Evolutionary conservation across 2,888 invertebrate species (phyloP), one percentile per base, ranked within the genome.

Genomic region (Zygogramma bicolorata): DNA sequence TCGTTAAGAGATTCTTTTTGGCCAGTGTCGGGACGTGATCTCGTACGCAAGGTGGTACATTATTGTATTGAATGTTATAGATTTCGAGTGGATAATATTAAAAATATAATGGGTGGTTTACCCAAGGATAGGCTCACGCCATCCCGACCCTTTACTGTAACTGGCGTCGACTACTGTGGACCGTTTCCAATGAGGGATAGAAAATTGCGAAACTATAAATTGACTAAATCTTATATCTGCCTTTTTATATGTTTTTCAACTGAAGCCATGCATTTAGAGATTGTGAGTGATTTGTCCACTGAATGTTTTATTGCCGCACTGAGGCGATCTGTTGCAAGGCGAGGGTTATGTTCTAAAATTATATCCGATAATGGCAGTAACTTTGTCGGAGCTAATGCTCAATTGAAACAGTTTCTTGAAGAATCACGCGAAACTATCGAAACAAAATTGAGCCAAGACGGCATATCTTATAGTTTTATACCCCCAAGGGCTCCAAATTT

Each of bases 251-350:
- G 72, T 29, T 65, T 65, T 8, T 46, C 65, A 13, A 72, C 60
- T 1, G 65, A 65, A 25, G 65, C 72, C 4, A 62, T 72, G n/a
- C 69, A 72, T 31, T 53, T 69, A 2, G 69, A 72, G 27, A 22
- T 65, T 7, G 68, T 68, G 0, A 34, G 53, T 8, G 60, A 65
- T 18, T 20, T 70, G 29, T 29, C 65, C 6, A 46, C 65, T 7
- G 59, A 70, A 13, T 40, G 31, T 3, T 72, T 72, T 58, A 29
- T 68, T 10, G 65, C 68, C 3, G 68, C 72, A 4, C 42, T 72
- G 1, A 34, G 61, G 25, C 68, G 72, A 70, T 77, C 75, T 60
- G 57, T 53, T 61, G 10, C 69, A 20, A 65, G 75, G 59, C 66
- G 67, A 29, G 71, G 73, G 8, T 59, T 58, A 15, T 65, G 68